Evolutionary conservation across 2,888 invertebrate species (phyloP).

Genomic region (Diplolepis rosae): DNA sequence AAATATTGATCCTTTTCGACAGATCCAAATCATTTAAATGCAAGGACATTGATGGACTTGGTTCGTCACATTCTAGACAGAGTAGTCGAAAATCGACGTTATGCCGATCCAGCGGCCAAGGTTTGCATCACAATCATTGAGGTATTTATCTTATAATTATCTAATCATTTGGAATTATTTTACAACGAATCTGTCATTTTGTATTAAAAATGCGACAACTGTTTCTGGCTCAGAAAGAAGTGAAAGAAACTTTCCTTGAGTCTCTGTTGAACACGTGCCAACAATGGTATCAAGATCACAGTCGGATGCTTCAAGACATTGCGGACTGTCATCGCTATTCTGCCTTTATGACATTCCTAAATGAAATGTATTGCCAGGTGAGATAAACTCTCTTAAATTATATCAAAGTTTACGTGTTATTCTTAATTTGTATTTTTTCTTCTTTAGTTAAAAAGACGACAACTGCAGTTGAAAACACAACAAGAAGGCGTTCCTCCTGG

Average conservation of each 20-base stretch:
- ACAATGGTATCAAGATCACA: conserved; percentile 91
- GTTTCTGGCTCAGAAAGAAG: conserved; percentile 78
- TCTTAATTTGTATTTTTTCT: conserved; percentile 8
- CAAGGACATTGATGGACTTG: conserved; percentile 87
- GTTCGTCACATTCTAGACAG: conserved; percentile 87
- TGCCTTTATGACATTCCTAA: conserved; percentile 91
- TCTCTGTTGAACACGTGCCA: conserved; percentile 91
- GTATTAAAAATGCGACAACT: not conserved
- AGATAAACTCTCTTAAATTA: conserved; percentile 25
- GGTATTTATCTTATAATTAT: conserved; percentile 60
- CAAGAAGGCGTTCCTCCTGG: conserved; percentile 80
- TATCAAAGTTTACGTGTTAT: not conserved
- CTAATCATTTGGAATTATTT: not conserved
- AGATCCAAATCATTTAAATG: conserved; percentile 87
- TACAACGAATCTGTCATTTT: too few relatives aligned
- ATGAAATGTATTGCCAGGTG: conserved; percentile 90
- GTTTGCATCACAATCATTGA: conserved; percentile 91
- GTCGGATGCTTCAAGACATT: conserved; percentile 76
- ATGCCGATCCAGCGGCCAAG: conserved; percentile 88
- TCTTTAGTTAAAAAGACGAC: conserved; percentile 81
- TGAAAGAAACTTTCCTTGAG: conserved; percentile 91
- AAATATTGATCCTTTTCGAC: too few relatives aligned
- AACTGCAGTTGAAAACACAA: conserved; percentile 76
- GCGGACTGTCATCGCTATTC: conserved; percentile 63
- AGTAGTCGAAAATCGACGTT: conserved; percentile 85